These are phyloP conservation scores for Monomorium pharaonis DNA, from an alignment of 1,140 invertebrate species.

Conservation along the genomic window DNA sequence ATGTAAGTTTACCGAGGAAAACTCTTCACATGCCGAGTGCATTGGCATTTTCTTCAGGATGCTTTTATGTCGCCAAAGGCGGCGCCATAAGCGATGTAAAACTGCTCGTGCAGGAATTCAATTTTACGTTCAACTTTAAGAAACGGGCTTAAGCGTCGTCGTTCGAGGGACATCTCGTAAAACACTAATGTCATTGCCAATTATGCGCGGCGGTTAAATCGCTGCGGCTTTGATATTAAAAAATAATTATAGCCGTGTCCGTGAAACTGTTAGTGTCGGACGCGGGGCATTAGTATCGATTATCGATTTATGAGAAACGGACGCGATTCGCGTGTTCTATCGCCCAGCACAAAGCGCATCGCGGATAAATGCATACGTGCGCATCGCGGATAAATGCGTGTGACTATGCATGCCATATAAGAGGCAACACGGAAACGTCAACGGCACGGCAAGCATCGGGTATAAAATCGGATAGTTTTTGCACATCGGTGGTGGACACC, in stretches of 20 bases:
- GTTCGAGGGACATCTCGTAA: constrained; percentile 28
- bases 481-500: constrained; percentile 72
- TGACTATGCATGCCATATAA: constrained; percentile 28
- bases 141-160: constrained; percentile 32
- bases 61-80: constrained; percentile 44
- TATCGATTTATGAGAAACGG: constrained; percentile 57
- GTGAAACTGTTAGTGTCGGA: not conserved
- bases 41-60: constrained; percentile 39
- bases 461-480: constrained; percentile 74
- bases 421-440: constrained; percentile 74
- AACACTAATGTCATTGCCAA: constrained; percentile 42
- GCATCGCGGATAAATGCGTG: constrained; percentile 14
- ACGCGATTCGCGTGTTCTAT: constrained; percentile 20
- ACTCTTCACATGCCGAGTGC: not conserved
- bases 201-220: constrained; percentile 34
- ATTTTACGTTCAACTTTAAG: constrained; percentile 58
- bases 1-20: constrained; percentile 1
- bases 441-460: constrained; percentile 73
- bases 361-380: not conserved
- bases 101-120: constrained; percentile 48
- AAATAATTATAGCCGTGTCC: constrained; percentile 28
- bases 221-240: constrained; percentile 39
- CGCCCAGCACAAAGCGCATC: constrained; percentile 9
- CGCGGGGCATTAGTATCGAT: constrained; percentile 36
- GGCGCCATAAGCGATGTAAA: constrained; percentile 51